Percentiles rank a stretch among this genome's conserved stretches.
phyloP scores from a whole-genome alignment of 2,888 invertebrate genomes.

The Platycheirus albimanus region DNA sequence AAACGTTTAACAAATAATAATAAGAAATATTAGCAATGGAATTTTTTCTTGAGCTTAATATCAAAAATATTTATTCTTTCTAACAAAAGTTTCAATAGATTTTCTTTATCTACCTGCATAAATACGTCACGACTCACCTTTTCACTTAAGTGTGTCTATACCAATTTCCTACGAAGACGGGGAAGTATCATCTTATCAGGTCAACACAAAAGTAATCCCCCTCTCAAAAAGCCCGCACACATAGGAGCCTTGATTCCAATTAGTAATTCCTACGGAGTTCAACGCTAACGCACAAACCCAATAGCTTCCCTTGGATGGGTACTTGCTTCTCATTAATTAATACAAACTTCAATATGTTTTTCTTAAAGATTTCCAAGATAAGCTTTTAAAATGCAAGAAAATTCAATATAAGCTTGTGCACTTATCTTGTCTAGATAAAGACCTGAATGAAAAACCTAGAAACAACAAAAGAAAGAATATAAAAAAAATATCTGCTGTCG shows the following conservation, averaged over 20 bases:
- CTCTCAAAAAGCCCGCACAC: neutral
- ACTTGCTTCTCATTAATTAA: constrained; percentile 35
- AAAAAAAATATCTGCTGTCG: constrained; percentile 5
- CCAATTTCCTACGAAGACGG: neutral
- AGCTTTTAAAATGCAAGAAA: constrained; percentile 29
- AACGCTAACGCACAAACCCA: constrained; percentile 23
- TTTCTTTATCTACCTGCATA: neutral
- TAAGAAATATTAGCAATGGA: constrained; percentile 15
- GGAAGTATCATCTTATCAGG: constrained; percentile 13
- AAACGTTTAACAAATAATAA: neutral
- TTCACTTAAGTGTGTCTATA: neutral
- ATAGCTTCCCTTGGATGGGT: too few species aligned
- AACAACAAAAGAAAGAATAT: neutral
- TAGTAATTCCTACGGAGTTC: neutral
- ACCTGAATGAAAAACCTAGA: constrained; percentile 33
- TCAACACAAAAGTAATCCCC: neutral
- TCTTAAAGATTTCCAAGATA: constrained; percentile 5
- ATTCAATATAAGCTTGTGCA: constrained; percentile 33
- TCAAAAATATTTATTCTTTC: too few species aligned
- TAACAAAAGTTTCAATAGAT: too few species aligned
- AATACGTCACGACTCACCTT: neutral
- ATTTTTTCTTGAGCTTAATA: neutral
- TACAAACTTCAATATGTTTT: constrained; percentile 3
- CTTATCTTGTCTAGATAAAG: constrained; percentile 54
- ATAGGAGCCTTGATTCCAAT: neutral